These are phyloP conservation scores for Equus przewalskii DNA, from an alignment of 2,113 vertebrate genomes.

Conservation along the genomic window DNA sequence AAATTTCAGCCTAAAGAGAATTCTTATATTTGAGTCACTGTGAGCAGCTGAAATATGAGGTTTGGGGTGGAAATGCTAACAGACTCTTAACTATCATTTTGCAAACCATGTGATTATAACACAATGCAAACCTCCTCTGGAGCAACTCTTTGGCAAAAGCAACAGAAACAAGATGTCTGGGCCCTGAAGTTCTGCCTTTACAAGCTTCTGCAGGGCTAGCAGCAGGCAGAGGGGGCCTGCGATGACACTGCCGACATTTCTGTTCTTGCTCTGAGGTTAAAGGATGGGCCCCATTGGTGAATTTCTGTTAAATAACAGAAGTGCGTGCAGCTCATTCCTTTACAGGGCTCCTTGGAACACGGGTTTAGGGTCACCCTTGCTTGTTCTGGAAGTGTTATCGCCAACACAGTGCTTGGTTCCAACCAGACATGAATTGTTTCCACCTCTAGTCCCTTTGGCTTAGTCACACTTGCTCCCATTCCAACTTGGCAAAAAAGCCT, in stretches of 20 bases:
- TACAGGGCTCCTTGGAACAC: background rate
- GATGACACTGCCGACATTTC: background rate
- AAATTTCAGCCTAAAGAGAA: conserved; percentile 79
- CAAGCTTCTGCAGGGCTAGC: conserved; percentile 59
- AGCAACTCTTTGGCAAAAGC: conserved; percentile 82
- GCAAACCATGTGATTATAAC: background rate
- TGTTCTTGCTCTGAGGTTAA: conserved; percentile 17
- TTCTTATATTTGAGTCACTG: conserved; percentile 59
- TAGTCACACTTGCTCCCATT: conserved; percentile 70
- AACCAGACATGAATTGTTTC: conserved; percentile 80
- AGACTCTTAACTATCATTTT: conserved; percentile 79
- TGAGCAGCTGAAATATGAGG: conserved; percentile 64
- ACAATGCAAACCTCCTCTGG: conserved; percentile 77
- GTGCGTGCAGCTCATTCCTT: conserved; percentile 39
- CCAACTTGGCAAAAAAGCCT: conserved; percentile 80
- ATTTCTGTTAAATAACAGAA: conserved; percentile 18
- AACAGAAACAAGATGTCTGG: conserved; percentile 78
- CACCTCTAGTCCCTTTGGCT: conserved; percentile 72
- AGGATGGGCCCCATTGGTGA: background rate
- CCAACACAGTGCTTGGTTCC: conserved; percentile 69
- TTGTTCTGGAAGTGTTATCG: conserved; percentile 59
- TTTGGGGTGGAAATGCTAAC: conserved; percentile 62
- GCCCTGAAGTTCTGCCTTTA: conserved; percentile 67
- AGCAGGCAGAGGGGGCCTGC: conserved; percentile 62
- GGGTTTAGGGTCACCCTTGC: conserved; percentile 57